These are phyloP conservation scores for Pristionchus maxplancki DNA, from an alignment of 2,888 invertebrate species.

Conservation along the genomic window DNA sequence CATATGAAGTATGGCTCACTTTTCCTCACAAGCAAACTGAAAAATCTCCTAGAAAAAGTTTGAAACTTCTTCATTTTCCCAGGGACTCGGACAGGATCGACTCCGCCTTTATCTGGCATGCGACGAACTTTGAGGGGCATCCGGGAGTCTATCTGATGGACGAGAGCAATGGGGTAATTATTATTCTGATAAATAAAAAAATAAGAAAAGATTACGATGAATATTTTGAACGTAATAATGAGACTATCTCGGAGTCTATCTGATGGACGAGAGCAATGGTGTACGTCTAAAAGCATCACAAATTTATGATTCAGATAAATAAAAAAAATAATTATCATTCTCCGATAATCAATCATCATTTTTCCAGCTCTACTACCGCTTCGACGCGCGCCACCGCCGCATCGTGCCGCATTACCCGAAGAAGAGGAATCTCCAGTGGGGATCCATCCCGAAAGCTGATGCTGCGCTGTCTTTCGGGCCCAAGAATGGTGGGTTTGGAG, in stretches of 20 bases:
- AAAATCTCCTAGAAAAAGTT: too few relatives aligned
- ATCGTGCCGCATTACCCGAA: slow-evolving; percentile 14
- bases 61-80: too few relatives aligned
- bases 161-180: slow-evolving; percentile 5
- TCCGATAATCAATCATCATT: neutral
- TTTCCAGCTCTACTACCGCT: slow-evolving; percentile 40
- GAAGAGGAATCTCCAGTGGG: neutral
- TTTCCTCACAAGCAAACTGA: too few relatives aligned
- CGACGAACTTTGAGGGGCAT: slow-evolving; percentile 4
- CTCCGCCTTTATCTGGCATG: slow-evolving; percentile 37
- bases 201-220: too few relatives aligned
- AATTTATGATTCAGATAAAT: too few relatives aligned
- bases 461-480: slow-evolving; percentile 12
- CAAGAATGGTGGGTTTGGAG: slow-evolving; percentile 43
- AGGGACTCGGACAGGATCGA: slow-evolving; percentile 34
- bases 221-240: too few relatives aligned
- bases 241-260: slow-evolving; percentile 30
- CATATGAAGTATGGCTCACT: too few relatives aligned
- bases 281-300: too few relatives aligned
- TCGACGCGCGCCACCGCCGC: neutral
- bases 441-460: neutral
- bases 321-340: too few relatives aligned
- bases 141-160: slow-evolving; percentile 44
- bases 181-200: neutral
- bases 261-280: slow-evolving; percentile 39